Base-by-base conservation (phyloP, 2,113 vertebrate genomes). In the Odobenus rosmarus region DNA sequence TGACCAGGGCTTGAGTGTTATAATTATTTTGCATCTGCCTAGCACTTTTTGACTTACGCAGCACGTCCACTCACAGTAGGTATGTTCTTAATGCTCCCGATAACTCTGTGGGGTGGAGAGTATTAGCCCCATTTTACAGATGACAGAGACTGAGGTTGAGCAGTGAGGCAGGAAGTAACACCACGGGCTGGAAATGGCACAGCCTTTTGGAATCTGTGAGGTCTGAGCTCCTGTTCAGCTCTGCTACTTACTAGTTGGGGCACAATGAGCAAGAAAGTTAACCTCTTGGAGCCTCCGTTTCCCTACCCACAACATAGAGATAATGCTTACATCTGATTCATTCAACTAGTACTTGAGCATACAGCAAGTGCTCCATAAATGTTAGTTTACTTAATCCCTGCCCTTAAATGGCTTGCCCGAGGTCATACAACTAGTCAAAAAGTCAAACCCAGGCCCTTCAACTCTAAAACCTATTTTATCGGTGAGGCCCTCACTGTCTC, bases 101-200 rank as follows among this genome's bases (percentile, higher is more conserved):
- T 57, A 90, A 84, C 49, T 84, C 71, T 84, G 23, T 96, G 80
- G 71, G 28, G 23, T 9, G 84, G 80, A 90, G 59, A 67, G 12
- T 81, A 88, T 81, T 93, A 85, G 36, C 39, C 51, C 84, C 64
- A 72, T 84, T 88, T 94, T 71, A 91, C 15, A 92, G 61, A 87
- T 18, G 83, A 71, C 6, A 94, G 74, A 90, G 94, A 80, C 28
- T 67, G 26, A 87, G 55, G 23, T 67, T 88, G 51, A 93, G 61
- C 39, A 49, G 36, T 83, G 31, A 86, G 83, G 23, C 24, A 31
- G 84, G 62, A 84, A 51, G 28, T 53, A 49, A 39, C 42, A 71
- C 0, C 7, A 51, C 7, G 23, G 33, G 16, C n/a, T 88, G 36
- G 51, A 62, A 39, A 94, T 26, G 62, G 49, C 16, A 10, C 0